Conservation (phyloP, 2,113 vertebrate genomes). For the Dipodomys stephensi region DNA sequence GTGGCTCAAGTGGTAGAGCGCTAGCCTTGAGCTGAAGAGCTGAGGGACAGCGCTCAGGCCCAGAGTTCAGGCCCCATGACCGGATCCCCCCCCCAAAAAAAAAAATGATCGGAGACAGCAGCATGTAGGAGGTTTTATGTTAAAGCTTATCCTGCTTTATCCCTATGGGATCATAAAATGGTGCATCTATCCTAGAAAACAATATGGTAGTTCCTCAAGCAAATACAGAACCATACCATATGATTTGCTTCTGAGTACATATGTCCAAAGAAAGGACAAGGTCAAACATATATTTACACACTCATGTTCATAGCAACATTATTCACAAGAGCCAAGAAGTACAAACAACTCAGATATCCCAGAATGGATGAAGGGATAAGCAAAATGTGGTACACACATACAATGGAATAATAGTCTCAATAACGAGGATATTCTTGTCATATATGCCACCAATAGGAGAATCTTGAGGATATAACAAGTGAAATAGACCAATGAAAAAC, state of each 20-base stretch:
- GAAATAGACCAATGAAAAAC: not conserved
- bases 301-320: not conserved
- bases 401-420: not conserved
- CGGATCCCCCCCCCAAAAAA: too few species aligned
- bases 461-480: constrained; percentile 3
- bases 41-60: too few species aligned
- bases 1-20: too few species aligned
- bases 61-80: too few species aligned
- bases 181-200: not conserved
- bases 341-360: not conserved
- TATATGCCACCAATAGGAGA: not conserved
- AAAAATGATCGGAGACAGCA: not conserved
- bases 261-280: not conserved
- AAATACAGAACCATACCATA: not conserved
- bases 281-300: not conserved
- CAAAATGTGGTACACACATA: not conserved
- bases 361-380: not conserved
- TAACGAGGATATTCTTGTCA: not conserved
- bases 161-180: not conserved
- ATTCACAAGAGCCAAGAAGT: not conserved
- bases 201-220: constrained; percentile 12
- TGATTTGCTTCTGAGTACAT: not conserved
- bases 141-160: not conserved
- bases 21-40: too few species aligned
- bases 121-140: not conserved